These are phyloP conservation scores for Heterotilapia buettikoferi DNA, from an alignment of 2,113 vertebrate genomes.

Conservation along the genomic window DNA sequence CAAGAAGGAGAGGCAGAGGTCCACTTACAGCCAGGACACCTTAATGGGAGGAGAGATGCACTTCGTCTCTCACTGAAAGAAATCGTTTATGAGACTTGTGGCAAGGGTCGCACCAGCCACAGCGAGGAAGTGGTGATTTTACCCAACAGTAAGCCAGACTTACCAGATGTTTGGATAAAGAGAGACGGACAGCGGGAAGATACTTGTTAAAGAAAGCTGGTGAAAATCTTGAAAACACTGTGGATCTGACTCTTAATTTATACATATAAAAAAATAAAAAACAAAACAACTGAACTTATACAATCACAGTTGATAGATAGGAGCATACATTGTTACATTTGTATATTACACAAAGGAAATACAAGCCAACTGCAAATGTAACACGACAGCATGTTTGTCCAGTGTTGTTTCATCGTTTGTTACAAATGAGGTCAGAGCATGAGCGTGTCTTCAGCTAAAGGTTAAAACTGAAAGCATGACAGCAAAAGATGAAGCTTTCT, in stretches of 20 bases:
- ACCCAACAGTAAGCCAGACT: slow-evolving; percentile 92
- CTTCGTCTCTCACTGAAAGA: slow-evolving; percentile 88
- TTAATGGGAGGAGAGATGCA: slow-evolving; percentile 89
- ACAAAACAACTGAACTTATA: background rate
- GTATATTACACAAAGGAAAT: slow-evolving; percentile 8
- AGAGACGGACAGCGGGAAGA: slow-evolving; percentile 82
- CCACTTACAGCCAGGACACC: slow-evolving; percentile 75
- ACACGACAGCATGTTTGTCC: slow-evolving; percentile 23
- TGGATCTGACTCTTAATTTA: background rate
- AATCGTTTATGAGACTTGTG: slow-evolving; percentile 80
- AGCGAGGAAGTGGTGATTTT: slow-evolving; percentile 81
- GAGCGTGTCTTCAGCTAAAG: background rate
- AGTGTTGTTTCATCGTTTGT: background rate
- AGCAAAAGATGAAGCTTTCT: background rate
- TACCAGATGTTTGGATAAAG: slow-evolving; percentile 96
- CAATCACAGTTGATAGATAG: background rate
- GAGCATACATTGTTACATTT: background rate
- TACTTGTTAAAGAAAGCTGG: slow-evolving; percentile 69
- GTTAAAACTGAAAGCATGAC: slow-evolving; percentile 20
- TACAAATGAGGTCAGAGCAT: slow-evolving; percentile 8
- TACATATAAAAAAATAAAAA: background rate
- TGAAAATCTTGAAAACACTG: slow-evolving; percentile 5
- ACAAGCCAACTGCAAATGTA: slow-evolving; percentile 28
- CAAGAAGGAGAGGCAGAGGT: slow-evolving; percentile 27
- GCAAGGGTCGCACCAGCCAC: slow-evolving; percentile 74